phyloP scores from a whole-genome alignment of 2,113 vertebrate species.

The Charadrius vociferus region DNA sequence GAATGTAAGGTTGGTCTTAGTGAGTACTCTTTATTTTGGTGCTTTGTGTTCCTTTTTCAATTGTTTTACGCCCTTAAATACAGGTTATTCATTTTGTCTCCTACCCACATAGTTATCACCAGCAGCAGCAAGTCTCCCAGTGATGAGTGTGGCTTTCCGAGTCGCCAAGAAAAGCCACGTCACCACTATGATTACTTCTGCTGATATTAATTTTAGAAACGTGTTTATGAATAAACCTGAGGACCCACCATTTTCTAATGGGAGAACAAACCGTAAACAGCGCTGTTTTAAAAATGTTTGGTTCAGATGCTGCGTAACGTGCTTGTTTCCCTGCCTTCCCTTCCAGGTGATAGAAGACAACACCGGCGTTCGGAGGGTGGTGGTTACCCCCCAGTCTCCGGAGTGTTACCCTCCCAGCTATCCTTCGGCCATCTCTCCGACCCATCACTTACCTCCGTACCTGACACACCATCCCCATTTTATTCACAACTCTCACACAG shows the following conservation, averaged over 20 bases:
- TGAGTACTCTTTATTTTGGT: slow-evolving; percentile 6
- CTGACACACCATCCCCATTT: slow-evolving; percentile 92
- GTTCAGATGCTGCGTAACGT: not conserved
- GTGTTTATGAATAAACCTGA: not conserved
- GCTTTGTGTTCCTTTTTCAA: not conserved
- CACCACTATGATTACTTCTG: not conserved
- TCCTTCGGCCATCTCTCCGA: slow-evolving; percentile 93
- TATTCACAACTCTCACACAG: slow-evolving; percentile 91
- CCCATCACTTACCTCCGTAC: slow-evolving; percentile 93
- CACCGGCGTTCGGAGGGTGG: slow-evolving; percentile 94
- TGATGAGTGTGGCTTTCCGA: slow-evolving; percentile 11
- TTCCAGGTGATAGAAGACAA: slow-evolving; percentile 94
- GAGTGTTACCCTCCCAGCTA: slow-evolving; percentile 97
- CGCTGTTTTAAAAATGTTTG: not conserved
- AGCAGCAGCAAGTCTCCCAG: not conserved
- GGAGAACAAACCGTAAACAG: not conserved
- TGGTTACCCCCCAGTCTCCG: slow-evolving; percentile 95
- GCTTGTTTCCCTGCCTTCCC: slow-evolving; percentile 11
- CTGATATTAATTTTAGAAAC: slow-evolving; percentile 38
- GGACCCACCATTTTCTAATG: not conserved
- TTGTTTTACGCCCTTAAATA: slow-evolving; percentile 38
- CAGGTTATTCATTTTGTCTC: slow-evolving; percentile 9
- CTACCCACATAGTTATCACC: not conserved
- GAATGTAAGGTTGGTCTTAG: not conserved
- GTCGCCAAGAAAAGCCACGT: slow-evolving; percentile 16